A percentile compares a stretch with the other conserved stretches of the same genome.
Evolutionary conservation across 2,888 invertebrate species (phyloP).

Genomic region (Apamea crenata): DNA sequence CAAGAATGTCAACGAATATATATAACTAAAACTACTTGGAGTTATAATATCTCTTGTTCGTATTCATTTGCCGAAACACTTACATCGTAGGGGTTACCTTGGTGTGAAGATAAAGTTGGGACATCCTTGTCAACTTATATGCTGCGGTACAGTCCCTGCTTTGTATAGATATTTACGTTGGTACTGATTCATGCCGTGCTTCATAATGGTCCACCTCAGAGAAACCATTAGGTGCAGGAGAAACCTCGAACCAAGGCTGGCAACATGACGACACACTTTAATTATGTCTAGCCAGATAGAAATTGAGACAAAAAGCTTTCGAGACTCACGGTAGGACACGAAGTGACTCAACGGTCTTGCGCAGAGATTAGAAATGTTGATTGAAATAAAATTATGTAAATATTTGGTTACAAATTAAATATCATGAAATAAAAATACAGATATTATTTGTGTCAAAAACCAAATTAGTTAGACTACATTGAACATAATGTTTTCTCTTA

Average conservation of each 20-base stretch:
- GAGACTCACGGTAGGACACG: conserved; percentile 46
- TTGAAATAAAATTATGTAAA: background rate
- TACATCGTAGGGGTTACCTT: conserved; percentile 1
- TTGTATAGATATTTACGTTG: conserved; percentile 12
- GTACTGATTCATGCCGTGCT: conserved; percentile 24
- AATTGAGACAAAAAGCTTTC: conserved; percentile 72
- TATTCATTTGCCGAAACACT: background rate
- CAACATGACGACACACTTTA: conserved; percentile 72
- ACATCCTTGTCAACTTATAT: background rate
- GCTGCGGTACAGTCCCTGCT: conserved; percentile 37
- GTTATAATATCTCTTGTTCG: background rate
- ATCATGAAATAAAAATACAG: background rate
- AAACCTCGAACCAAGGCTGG: conserved; percentile 74
- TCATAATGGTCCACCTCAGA: conserved; percentile 47
- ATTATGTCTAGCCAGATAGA: conserved; percentile 70
- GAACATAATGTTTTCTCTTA: background rate
- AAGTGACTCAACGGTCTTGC: conserved; percentile 36
- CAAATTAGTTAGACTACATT: background rate
- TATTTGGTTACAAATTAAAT: background rate
- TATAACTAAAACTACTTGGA: background rate
- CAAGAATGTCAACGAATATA: background rate
- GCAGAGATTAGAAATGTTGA: conserved; percentile 21
- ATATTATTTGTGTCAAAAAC: background rate
- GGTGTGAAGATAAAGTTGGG: background rate
- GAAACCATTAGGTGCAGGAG: conserved; percentile 68